phyloP scores from a whole-genome alignment of 2,797 vertebrate species.

The Phalanger gymnotis region DNA sequence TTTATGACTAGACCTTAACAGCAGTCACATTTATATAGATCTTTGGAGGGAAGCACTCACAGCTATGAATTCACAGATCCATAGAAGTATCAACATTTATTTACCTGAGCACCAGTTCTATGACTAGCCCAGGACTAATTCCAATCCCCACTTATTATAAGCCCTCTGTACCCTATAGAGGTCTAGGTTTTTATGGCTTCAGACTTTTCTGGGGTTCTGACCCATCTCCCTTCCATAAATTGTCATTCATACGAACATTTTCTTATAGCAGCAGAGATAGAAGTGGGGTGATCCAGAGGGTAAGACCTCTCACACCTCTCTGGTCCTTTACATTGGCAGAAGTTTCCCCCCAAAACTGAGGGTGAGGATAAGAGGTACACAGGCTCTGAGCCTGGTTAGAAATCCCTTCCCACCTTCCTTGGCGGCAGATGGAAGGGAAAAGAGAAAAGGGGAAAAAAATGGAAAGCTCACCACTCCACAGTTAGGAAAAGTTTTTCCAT shows the following conservation, averaged over 20 bases:
- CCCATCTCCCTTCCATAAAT: not conserved
- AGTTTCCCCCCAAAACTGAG: not conserved
- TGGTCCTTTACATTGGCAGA: not conserved
- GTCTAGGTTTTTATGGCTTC: not conserved
- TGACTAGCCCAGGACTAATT: not conserved
- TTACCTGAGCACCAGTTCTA: not conserved
- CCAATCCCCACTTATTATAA: not conserved
- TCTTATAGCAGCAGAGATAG: not conserved
- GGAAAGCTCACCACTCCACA: constrained; percentile 67
- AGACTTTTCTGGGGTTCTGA: not conserved
- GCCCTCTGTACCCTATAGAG: not conserved
- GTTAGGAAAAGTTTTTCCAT: constrained; percentile 89
- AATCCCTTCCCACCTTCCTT: not conserved
- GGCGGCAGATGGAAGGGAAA: constrained; percentile 31
- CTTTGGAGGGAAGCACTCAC: not conserved
- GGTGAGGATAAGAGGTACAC: not conserved
- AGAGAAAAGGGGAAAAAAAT: constrained; percentile 22
- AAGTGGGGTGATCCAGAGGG: not conserved
- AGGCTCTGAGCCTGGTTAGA: not conserved
- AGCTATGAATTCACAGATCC: not conserved
- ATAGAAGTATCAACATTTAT: not conserved
- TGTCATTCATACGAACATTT: not conserved
- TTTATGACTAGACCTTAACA: not conserved
- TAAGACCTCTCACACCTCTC: not conserved
- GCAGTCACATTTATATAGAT: not conserved